Evolutionary conservation across 2,888 invertebrate genomes (phyloP).

Genomic region (Drosophila mimetica): DNA sequence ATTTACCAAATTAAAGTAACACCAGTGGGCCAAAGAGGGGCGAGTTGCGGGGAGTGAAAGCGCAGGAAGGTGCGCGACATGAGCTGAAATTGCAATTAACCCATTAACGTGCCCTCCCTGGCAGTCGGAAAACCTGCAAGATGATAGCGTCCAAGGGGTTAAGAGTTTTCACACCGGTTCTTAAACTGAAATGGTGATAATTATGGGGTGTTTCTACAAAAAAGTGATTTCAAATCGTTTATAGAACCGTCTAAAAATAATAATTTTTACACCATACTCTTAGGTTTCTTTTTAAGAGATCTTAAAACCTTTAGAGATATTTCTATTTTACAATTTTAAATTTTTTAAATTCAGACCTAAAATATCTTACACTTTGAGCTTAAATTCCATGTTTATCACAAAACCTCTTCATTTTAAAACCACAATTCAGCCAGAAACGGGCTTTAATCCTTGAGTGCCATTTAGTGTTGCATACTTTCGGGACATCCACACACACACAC

Average conservation of each 20-base stretch:
- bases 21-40: conserved; percentile 17
- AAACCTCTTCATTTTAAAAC: conserved; percentile 3
- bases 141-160: conserved; percentile 4
- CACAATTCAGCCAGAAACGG: conserved; percentile 10
- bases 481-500: conserved; percentile 26
- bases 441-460: conserved; percentile 42
- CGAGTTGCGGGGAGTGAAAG: not conserved
- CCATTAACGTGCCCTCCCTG: conserved; percentile 41
- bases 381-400: not conserved
- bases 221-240: not conserved
- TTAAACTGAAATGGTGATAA: not conserved
- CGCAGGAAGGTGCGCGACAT: conserved; percentile 42
- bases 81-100: conserved; percentile 63
- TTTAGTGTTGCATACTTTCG: conserved; percentile 49
- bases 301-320: too few species aligned
- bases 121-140: not conserved
- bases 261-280: too few species aligned
- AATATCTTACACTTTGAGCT: not conserved
- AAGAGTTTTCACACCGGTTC: conserved; percentile 3
- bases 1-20: conserved; percentile 71
- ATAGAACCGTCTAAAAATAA: too few species aligned
- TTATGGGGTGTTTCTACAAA: too few species aligned
- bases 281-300: too few species aligned
- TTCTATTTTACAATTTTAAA: too few species aligned
- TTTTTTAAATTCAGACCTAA: not conserved